A percentile compares a stretch with the other conserved stretches of the same genome.
phyloP scores from a whole-genome alignment of 2,797 vertebrate genomes.

The Salarias fasciatus region DNA sequence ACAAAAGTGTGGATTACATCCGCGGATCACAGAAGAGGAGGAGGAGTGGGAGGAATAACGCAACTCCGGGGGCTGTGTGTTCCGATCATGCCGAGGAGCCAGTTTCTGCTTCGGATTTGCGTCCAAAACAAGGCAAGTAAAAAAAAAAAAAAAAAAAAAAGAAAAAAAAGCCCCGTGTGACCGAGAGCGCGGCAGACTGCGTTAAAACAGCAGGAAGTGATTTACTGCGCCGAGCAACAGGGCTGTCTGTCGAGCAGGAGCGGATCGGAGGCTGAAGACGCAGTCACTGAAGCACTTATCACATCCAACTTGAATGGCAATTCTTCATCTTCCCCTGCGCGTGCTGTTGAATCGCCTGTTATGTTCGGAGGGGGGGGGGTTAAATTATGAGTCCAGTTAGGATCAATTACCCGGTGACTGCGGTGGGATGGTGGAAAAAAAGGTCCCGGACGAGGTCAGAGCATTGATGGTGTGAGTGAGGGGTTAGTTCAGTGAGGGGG shows the following conservation, averaged over 20 bases:
- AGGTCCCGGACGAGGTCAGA: constrained; percentile 40
- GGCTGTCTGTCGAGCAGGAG: constrained; percentile 15
- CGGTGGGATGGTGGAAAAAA: constrained; percentile 39
- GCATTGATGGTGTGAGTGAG: constrained; percentile 21
- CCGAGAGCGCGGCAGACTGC: constrained; percentile 24
- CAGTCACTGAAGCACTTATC: constrained; percentile 23
- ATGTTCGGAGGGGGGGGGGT: constrained; percentile 17
- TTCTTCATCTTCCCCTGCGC: constrained; percentile 14
- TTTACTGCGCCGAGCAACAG: constrained; percentile 48
- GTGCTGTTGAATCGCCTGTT: constrained; percentile 34
- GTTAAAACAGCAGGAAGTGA: constrained; percentile 21
- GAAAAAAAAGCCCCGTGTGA: constrained; percentile 3
- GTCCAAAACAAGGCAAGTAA: constrained; percentile 74
- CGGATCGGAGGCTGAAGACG: constrained; percentile 16
- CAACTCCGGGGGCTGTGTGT: constrained; percentile 48
- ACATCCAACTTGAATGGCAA: constrained; percentile 24
- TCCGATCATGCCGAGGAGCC: constrained; percentile 67
- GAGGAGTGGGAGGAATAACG: constrained; percentile 50
- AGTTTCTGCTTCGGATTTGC: constrained; percentile 58
- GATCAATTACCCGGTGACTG: constrained; percentile 25
- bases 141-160: too few relatives aligned
- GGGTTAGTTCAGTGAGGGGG: constrained; percentile 39
- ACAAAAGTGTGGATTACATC: constrained; percentile 53
- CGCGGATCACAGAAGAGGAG: constrained; percentile 54
- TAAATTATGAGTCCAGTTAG: constrained; percentile 32